Conservation (phyloP, 2,797 vertebrate genomes). For the Platyrinchus mystaceus region DNA sequence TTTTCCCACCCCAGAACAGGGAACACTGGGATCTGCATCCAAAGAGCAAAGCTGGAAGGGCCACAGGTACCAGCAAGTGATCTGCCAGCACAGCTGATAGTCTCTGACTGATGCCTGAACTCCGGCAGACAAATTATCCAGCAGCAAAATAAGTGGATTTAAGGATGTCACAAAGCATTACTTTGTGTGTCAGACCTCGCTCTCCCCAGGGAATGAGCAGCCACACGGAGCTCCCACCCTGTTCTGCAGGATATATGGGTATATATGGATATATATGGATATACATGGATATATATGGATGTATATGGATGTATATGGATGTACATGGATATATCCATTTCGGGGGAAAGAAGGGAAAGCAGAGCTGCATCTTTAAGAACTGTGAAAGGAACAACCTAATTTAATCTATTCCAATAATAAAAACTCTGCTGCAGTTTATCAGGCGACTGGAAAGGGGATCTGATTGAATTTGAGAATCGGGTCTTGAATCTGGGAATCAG, state of each 20-base stretch:
- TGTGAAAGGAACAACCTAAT: not conserved
- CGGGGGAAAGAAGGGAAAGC: not conserved
- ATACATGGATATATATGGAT: not conserved
- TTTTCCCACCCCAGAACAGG: not conserved
- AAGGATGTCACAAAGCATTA: not conserved
- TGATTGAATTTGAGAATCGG: not conserved
- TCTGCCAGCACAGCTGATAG: not conserved
- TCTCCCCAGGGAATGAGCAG: not conserved
- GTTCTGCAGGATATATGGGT: not conserved
- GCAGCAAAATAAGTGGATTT: not conserved
- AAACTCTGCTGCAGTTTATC: not conserved
- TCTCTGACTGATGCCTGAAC: not conserved
- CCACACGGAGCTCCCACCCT: accelerated
- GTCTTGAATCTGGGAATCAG: not conserved
- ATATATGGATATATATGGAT: not conserved
- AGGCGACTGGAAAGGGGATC: not conserved
- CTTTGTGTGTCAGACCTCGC: not conserved
- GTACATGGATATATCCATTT: not conserved
- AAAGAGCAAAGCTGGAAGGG: not conserved
- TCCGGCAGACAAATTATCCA: not conserved
- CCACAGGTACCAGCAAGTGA: not conserved
- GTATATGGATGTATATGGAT: not conserved
- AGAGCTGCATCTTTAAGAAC: not conserved
- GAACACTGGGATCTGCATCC: not conserved
- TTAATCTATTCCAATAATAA: not conserved